Percentiles rank a stretch among this genome's conserved stretches.
These are phyloP conservation scores for Lysandra bellargus DNA, from an alignment of 2,888 invertebrate species.

Conservation along the genomic window DNA sequence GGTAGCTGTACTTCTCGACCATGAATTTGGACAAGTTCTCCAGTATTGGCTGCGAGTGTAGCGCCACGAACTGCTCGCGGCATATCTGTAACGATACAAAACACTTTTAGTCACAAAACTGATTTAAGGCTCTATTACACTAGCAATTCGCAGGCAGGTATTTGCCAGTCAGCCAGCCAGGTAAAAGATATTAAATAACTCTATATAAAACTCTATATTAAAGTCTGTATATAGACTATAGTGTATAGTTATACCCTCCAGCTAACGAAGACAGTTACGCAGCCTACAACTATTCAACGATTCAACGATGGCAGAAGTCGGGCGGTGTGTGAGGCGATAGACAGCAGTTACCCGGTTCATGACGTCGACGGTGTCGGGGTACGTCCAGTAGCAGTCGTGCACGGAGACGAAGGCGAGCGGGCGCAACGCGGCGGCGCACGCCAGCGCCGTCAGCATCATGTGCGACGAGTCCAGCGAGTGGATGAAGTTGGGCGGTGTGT, in stretches of 20 bases:
- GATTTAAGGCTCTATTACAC: too few relatives aligned
- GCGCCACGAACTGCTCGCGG: slow-evolving; percentile 97
- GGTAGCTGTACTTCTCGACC: slow-evolving; percentile 83
- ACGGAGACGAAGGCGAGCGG: slow-evolving; percentile 97
- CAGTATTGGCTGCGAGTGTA: slow-evolving; percentile 96
- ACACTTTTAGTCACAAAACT: too few relatives aligned
- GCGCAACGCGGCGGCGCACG: slow-evolving; percentile 89
- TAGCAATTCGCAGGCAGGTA: too few relatives aligned
- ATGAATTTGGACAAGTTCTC: slow-evolving; percentile 91
- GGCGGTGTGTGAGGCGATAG: background rate
- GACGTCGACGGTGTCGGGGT: slow-evolving; percentile 89
- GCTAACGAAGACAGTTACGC: too few relatives aligned
- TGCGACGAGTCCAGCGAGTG: slow-evolving; percentile 99
- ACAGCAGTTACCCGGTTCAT: slow-evolving; percentile 89
- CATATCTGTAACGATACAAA: slow-evolving; percentile 85
- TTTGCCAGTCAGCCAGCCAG: too few relatives aligned
- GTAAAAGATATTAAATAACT: too few relatives aligned
- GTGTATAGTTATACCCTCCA: too few relatives aligned
- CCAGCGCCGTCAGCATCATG: slow-evolving; percentile 99
- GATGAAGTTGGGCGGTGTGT: slow-evolving; percentile 87
- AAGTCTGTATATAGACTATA: too few relatives aligned
- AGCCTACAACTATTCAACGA: too few relatives aligned
- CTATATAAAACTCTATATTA: too few relatives aligned
- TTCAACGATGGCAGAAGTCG: background rate
- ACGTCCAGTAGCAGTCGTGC: slow-evolving; percentile 99